Percentiles rank a stretch among this genome's conserved stretches.
These are phyloP conservation scores for Hydra vulgaris DNA, from an alignment of 30 jellyfish, hydroid and myxozoan genomes.

Conservation along the genomic window DNA sequence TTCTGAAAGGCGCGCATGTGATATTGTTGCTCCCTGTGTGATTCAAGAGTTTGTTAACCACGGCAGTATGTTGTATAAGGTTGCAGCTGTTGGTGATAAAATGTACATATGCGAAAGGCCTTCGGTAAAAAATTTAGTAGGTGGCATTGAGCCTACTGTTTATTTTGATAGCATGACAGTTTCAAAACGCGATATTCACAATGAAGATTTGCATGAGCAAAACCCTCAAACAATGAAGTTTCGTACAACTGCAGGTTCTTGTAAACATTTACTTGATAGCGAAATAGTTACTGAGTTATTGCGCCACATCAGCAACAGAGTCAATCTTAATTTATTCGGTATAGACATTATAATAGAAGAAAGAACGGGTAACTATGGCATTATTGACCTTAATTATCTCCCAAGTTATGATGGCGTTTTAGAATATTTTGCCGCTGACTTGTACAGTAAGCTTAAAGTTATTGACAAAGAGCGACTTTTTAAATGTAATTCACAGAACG, in stretches of 20 bases:
- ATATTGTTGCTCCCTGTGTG: slow-evolving; percentile 61
- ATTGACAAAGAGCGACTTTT: slow-evolving; percentile 15
- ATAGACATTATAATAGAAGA: slow-evolving; percentile 64
- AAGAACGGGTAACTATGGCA: slow-evolving; percentile 64
- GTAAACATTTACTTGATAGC: slow-evolving; percentile 36
- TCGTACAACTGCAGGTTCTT: slow-evolving; percentile 17
- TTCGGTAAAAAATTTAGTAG: slow-evolving; percentile 56
- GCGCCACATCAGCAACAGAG: slow-evolving; percentile 20
- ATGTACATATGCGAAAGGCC: slow-evolving; percentile 79
- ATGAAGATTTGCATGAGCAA: slow-evolving; percentile 24
- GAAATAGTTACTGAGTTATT: slow-evolving; percentile 55
- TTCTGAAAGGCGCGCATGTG: slow-evolving; percentile 35
- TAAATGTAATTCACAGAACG: background rate
- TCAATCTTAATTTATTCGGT: slow-evolving; percentile 54
- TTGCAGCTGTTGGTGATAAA: slow-evolving; percentile 55
- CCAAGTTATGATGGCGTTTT: slow-evolving; percentile 93
- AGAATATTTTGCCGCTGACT: slow-evolving; percentile 45
- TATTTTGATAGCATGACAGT: slow-evolving; percentile 59
- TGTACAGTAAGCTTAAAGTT: slow-evolving; percentile 22
- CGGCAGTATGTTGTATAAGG: slow-evolving; percentile 63
- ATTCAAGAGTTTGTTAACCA: slow-evolving; percentile 82
- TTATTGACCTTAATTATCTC: slow-evolving; percentile 74
- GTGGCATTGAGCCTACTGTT: slow-evolving; percentile 38
- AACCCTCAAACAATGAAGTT: slow-evolving; percentile 39
- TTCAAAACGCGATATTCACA: slow-evolving; percentile 58